These are phyloP conservation scores for Triplophysa tibetana DNA, from an alignment of 2,113 vertebrate species.

Conservation along the genomic window DNA sequence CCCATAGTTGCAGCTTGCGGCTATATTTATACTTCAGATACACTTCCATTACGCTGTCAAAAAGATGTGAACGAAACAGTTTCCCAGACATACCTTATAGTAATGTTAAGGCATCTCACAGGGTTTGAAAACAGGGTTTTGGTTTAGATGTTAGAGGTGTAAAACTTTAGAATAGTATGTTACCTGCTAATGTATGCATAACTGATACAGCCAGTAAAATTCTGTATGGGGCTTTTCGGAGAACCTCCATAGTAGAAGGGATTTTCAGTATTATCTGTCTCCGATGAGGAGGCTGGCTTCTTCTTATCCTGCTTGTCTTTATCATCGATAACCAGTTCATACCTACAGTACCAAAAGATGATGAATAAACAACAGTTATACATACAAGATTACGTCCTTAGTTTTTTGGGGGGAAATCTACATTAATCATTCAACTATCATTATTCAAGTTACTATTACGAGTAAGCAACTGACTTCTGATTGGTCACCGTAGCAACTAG, in stretches of 20 bases:
- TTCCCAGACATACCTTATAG: too few species aligned
- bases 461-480: conserved; percentile 76
- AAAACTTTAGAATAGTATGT: background rate
- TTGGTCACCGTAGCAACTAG: conserved; percentile 81
- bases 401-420: too few species aligned
- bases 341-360: conserved; percentile 67
- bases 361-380: background rate
- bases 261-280: conserved; percentile 57
- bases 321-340: conserved; percentile 86
- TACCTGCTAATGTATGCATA: conserved; percentile 93
- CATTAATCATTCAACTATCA: too few species aligned
- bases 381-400: background rate
- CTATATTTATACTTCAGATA: too few species aligned
- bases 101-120: too few species aligned
- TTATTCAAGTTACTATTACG: background rate
- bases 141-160: background rate
- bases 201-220: conserved; percentile 96
- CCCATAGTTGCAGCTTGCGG: too few species aligned
- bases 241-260: conserved; percentile 92
- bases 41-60: too few species aligned
- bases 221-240: conserved; percentile 79
- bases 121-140: too few species aligned
- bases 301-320: conserved; percentile 81
- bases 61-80: too few species aligned
- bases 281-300: conserved; percentile 63